phyloP scores from a whole-genome alignment of 2,113 vertebrate species.

The Sapayoa aenigma region DNA sequence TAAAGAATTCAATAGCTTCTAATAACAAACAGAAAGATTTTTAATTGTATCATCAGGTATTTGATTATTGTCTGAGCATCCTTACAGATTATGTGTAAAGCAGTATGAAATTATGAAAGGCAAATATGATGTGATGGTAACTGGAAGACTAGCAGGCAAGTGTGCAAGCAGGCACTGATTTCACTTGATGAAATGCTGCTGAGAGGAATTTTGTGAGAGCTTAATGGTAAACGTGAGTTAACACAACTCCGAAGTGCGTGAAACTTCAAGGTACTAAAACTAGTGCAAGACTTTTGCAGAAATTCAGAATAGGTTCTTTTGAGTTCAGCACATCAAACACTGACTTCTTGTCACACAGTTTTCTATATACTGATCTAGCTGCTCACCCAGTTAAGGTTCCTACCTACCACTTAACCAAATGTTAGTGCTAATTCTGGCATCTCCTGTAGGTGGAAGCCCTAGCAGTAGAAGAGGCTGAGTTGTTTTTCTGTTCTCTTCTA shows the following conservation, averaged over 20 bases:
- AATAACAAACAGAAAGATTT: neutral
- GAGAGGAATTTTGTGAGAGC: neutral
- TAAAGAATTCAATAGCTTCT: neutral
- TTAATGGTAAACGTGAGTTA: neutral
- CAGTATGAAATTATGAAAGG: neutral
- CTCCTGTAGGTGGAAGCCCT: conserved; percentile 42
- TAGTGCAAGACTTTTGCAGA: neutral
- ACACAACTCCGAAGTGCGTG: neutral
- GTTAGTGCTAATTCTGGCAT: conserved; percentile 35
- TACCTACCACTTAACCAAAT: conserved; percentile 44
- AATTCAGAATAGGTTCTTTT: neutral
- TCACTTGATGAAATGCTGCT: neutral
- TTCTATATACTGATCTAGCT: neutral
- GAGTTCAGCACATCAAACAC: neutral
- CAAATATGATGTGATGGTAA: neutral
- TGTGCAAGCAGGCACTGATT: neutral
- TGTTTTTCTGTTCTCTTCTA: conserved; percentile 5
- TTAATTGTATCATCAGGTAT: neutral
- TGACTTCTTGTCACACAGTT: neutral
- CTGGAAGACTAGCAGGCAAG: neutral
- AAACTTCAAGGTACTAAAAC: neutral
- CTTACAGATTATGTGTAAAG: neutral
- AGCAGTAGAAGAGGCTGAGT: neutral
- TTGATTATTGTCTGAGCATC: neutral
- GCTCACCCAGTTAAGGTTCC: conserved; percentile 10